Evolutionary conservation across 2,888 invertebrate genomes (phyloP).

Genomic region (Sinopyrophorus schimmeli): DNA sequence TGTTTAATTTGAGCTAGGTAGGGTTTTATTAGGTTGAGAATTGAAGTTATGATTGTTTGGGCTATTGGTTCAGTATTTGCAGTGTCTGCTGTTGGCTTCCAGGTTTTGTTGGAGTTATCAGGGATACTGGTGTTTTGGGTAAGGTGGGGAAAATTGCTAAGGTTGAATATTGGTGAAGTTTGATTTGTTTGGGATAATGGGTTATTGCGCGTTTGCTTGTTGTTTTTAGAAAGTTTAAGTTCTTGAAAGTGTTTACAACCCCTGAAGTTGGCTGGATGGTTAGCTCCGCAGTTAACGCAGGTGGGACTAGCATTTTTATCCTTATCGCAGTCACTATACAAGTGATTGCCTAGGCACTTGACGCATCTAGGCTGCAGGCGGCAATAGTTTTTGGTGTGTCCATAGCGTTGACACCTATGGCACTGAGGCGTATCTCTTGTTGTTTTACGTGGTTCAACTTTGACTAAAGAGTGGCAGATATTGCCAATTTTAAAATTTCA

Average conservation of each 20-base stretch:
- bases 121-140: too few relatives aligned
- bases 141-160: too few relatives aligned
- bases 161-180: neutral
- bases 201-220: neutral
- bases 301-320: neutral
- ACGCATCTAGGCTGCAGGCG: conserved; percentile 5
- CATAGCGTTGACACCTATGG: conserved; percentile 5
- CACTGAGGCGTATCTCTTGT: conserved; percentile 5
- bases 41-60: neutral
- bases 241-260: conserved; percentile 5
- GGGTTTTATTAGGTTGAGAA: neutral
- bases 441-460: conserved; percentile 5
- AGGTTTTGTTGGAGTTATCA: too few relatives aligned
- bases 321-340: conserved; percentile 3
- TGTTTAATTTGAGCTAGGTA: conserved; percentile 7
- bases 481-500: conserved; percentile 7
- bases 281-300: neutral
- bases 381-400: conserved; percentile 2
- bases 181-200: neutral
- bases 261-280: conserved; percentile 4
- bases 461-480: conserved; percentile 1
- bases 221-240: conserved; percentile 1
- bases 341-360: neutral
- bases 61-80: neutral
- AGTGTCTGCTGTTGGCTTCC: too few relatives aligned